Percentiles rank a stretch among this genome's conserved stretches.
These are phyloP conservation scores for Hyperoplus immaculatus DNA, from an alignment of 2,797 vertebrate species.

Conservation along the genomic window DNA sequence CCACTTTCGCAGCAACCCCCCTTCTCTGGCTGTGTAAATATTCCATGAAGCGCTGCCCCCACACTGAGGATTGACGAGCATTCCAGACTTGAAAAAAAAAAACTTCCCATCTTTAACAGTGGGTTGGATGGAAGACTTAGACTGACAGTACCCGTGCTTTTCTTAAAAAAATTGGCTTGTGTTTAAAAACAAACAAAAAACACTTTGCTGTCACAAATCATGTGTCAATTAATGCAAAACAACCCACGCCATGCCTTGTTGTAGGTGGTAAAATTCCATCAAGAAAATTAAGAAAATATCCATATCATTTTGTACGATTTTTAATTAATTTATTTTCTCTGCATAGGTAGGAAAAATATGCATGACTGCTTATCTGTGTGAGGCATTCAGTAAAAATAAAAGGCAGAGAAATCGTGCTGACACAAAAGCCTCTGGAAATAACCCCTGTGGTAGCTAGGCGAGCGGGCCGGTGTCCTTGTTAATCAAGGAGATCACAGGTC, in stretches of 20 bases:
- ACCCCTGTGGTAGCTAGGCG: slow-evolving; percentile 33
- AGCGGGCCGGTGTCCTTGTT: slow-evolving; percentile 65
- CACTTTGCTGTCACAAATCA: not conserved
- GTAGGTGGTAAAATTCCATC: slow-evolving; percentile 5
- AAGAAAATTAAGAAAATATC: slow-evolving; percentile 11
- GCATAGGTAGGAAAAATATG: slow-evolving; percentile 19
- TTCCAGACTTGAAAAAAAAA: slow-evolving; percentile 46
- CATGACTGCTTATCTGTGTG: slow-evolving; percentile 21
- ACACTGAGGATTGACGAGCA: slow-evolving; percentile 70
- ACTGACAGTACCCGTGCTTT: not conserved
- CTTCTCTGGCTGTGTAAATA: slow-evolving; percentile 81
- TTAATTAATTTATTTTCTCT: not conserved
- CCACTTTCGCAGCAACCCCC: slow-evolving; percentile 53
- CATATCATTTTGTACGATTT: slow-evolving; percentile 17
- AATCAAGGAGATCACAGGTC: slow-evolving; percentile 80
- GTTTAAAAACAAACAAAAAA: too few relatives aligned
- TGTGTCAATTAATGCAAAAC: not conserved
- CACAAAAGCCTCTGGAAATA: slow-evolving; percentile 63
- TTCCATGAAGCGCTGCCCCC: slow-evolving; percentile 77
- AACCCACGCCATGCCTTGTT: not conserved
- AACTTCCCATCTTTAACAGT: slow-evolving; percentile 51
- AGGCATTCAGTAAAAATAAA: slow-evolving; percentile 54
- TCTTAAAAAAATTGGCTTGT: too few relatives aligned
- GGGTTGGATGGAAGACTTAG: slow-evolving; percentile 34
- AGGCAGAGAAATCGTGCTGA: slow-evolving; percentile 62